Evolutionary conservation across 1,140 invertebrate species (phyloP).

Genomic region (Bombus waltoni): DNA sequence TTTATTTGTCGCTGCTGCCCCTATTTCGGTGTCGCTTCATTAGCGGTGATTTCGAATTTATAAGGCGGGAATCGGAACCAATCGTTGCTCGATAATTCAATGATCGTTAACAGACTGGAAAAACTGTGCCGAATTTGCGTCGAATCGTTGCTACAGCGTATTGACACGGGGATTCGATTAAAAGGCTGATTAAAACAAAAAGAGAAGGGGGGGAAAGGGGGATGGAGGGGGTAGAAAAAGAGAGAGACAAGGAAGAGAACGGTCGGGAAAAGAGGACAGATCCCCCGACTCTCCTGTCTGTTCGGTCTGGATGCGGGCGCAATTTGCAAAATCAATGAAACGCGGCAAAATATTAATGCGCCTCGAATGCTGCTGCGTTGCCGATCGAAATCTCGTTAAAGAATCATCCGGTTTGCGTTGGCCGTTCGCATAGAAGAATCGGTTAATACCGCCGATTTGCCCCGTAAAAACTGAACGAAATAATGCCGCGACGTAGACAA

Average conservation of each 20-base stretch:
- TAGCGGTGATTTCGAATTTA: constrained; percentile 33
- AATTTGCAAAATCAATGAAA: constrained; percentile 54
- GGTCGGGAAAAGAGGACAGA: neutral
- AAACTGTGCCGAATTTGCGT: constrained; percentile 22
- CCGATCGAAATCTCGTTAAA: constrained; percentile 47
- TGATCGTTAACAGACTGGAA: constrained; percentile 17
- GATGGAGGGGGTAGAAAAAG: neutral
- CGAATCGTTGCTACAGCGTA: constrained; percentile 15
- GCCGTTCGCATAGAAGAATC: neutral
- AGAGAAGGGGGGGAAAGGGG: too few relatives aligned
- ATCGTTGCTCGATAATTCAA: constrained; percentile 23
- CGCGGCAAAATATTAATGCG: constrained; percentile 47
- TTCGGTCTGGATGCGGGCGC: neutral
- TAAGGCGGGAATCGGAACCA: neutral
- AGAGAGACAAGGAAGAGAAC: neutral
- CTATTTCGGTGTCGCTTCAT: constrained; percentile 4
- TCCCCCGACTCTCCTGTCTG: neutral
- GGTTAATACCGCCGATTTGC: constrained; percentile 18
- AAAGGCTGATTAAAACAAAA: constrained; percentile 6
- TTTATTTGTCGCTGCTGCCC: too few relatives aligned
- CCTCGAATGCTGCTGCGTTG: constrained; percentile 19
- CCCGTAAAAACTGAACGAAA: constrained; percentile 10
- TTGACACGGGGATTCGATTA: constrained; percentile 28
- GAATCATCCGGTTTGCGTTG: constrained; percentile 36
- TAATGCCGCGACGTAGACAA: constrained; percentile 31